Evolutionary conservation across 64 coral and sea anemone species (phyloP), one percentile per base, ranked within the genome.

Genomic region (Acropora yongei): DNA sequence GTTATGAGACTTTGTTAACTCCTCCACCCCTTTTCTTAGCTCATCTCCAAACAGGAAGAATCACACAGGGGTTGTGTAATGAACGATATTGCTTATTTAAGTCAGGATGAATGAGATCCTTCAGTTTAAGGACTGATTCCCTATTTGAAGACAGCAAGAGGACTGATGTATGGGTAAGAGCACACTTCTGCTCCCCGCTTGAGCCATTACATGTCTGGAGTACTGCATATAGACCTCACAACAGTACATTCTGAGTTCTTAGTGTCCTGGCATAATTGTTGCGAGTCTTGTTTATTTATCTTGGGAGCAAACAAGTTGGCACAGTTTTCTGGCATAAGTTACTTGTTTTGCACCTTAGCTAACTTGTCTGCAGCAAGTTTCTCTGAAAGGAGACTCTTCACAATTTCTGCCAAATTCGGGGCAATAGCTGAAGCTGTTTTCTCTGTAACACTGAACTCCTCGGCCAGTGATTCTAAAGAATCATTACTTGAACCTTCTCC

Each of bases 211-310:
- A 55, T 55, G 51, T 55, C 51, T 55, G 51, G 51, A 55, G 51
- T 55, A 10, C 51, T 7, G 51, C 51, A 55, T 55, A 55, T 55
- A 55, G 1, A 55, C 51, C 51, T 0, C 0, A 55, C 51, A 55
- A 55, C 51, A 55, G 12, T 75, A 91, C 12, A 51, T 87, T 95
- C 75, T 95, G 93, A 5, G 87, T 90, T 88, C n/a, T 57, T 88
- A 9, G 77, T 93, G 1, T 75, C 80, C 10, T 88, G 48, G 10
- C 43, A 41, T 46, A 82, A 49, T 30, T 90, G 89, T 14, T 19
- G 43, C 89, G 78, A 82, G 44, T 66, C 53, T 55, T 55, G 73
- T 80, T 90, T 80, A 14, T 90, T 90, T 4, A 50, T 20, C 7
- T 80, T 90, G 17, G 76, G 76, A 66, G 77, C 47, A 2, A 78